Evolutionary conservation across 2,113 vertebrate species (phyloP).

Genomic region (Aegypius monachus): DNA sequence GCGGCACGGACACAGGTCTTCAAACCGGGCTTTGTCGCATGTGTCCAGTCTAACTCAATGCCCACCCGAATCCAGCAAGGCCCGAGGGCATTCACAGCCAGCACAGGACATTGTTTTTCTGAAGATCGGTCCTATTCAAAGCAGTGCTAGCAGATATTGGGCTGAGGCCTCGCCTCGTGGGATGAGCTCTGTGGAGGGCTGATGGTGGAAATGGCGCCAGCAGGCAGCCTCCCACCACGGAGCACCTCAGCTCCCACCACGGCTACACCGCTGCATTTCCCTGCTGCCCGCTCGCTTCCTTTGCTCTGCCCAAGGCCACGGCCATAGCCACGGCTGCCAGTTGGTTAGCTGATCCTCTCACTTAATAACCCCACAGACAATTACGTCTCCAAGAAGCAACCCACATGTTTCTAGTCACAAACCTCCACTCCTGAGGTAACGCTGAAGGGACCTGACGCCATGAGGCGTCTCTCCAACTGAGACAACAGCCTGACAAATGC

Average conservation of each 20-base stretch:
- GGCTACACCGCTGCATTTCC: not conserved
- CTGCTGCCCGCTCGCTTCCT: too few relatives aligned
- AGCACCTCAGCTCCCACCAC: not conserved
- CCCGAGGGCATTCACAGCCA: fast-evolving
- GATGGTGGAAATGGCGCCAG: not conserved
- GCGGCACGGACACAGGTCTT: not conserved
- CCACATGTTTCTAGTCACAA: not conserved
- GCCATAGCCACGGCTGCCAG: not conserved
- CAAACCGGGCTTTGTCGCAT: fast-evolving
- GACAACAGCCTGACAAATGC: not conserved
- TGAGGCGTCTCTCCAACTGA: not conserved
- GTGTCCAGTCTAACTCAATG: fast-evolving
- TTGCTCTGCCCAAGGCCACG: not conserved
- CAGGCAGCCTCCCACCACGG: too few relatives aligned
- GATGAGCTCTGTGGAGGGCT: not conserved
- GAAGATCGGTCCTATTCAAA: not conserved
- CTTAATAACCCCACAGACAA: not conserved
- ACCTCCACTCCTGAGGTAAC: not conserved
- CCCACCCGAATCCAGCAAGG: not conserved
- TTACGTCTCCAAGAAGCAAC: not conserved
- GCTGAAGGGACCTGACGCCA: not conserved
- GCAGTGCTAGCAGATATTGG: not conserved
- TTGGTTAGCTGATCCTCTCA: not conserved
- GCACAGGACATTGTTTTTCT: fast-evolving
- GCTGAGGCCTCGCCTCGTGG: not conserved